Evolutionary conservation across 2,888 invertebrate genomes (phyloP), one percentile per base, ranked within the genome.

Genomic region (Caenorhabditis angaria): DNA sequence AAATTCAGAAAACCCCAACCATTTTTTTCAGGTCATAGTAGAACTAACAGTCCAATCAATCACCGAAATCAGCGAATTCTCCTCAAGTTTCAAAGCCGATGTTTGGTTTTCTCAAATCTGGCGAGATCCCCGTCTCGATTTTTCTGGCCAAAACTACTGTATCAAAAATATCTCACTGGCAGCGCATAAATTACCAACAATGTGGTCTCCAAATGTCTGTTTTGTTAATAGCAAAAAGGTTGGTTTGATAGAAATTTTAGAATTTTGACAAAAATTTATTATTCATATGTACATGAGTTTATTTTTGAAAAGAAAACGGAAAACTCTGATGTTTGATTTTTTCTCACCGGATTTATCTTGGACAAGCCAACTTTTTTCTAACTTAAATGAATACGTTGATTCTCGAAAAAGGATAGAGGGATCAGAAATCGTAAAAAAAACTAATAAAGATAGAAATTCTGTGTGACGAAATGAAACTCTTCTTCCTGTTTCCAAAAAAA

Each of bases 131-230:
- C 72, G 87, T 12, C 77, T 87, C 48, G 83, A 85, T 59, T 87
- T 86, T 61, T 78, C 80, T 29, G 79, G 78, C 47, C 65, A 77
- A 25, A 86, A 86, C 63, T 85, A 82, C 59, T 86, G 85, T 55
- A 62, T 85, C 22, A 76, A 81, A 57, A 87, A 87, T 54, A 77
- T 87, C 10, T 87, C 87, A 20, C 72, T 87, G 29, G 83, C 84
- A 6, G 79, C 84, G 0, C 85, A 87, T 64, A 85, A 85, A 67
- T 72, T 87, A 41, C 82, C 81, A 8, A 76, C 83, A 12, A 76
- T 87, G 54, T 87, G 87, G 87, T 87, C 87, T 6, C 87, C 87
- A 29, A 87, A 87, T 65, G 86, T 87, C 32, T 88, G 87, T 61
- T 86, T 87, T 53, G 86, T 85, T 47, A 87, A 87, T 78, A 86